These are phyloP conservation scores for Aspidiotus destructor DNA, from an alignment of 2,888 invertebrate species.

Conservation along the genomic window DNA sequence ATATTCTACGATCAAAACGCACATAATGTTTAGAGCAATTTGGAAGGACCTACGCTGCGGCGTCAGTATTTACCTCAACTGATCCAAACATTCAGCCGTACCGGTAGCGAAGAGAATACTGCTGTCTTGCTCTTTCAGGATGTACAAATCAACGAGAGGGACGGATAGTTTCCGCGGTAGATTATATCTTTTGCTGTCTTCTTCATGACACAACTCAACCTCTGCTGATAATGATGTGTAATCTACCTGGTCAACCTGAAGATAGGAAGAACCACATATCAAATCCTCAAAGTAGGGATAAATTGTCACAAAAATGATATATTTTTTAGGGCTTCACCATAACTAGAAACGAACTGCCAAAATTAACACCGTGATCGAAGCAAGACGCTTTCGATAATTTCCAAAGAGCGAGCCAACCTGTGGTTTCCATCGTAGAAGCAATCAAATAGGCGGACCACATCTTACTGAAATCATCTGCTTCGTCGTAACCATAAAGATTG, in stretches of 20 bases:
- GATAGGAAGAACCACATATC: background rate
- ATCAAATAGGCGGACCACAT: background rate
- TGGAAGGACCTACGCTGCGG: background rate
- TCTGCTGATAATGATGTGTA: background rate
- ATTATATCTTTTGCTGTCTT: background rate
- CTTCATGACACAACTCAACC: background rate
- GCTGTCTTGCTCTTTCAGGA: background rate
- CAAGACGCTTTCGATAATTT: background rate
- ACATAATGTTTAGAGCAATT: background rate
- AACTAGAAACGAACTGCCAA: background rate
- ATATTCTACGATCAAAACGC: background rate
- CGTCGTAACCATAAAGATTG: background rate
- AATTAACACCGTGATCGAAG: background rate
- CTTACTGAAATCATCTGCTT: background rate
- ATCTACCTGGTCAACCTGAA: background rate
- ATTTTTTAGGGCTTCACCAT: background rate
- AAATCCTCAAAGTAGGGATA: background rate
- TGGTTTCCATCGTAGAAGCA: background rate
- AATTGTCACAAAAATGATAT: background rate
- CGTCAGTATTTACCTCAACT: background rate
- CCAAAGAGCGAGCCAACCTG: background rate
- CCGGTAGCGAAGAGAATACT: background rate
- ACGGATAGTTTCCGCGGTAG: background rate
- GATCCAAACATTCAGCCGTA: constrained; percentile 2
- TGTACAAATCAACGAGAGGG: background rate